A percentile compares a stretch with the other conserved stretches of the same genome.
Conservation (phyloP, 2,888 invertebrate genomes). For the Mystacides longicornis region DNA sequence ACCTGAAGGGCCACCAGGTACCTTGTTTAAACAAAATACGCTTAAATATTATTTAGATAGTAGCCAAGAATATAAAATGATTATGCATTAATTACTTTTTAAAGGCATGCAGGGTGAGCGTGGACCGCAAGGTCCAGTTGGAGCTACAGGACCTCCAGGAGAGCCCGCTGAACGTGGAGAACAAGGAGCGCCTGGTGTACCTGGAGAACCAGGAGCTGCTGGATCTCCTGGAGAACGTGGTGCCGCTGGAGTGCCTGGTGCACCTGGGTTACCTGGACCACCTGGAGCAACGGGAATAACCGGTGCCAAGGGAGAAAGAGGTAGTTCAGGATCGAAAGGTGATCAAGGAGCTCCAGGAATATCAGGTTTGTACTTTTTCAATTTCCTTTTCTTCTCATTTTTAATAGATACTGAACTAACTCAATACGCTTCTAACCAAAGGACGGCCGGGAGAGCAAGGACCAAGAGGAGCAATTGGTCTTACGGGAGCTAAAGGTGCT, state of each 20-base stretch:
- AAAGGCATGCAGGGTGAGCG: constrained; percentile 64
- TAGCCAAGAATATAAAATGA: too few relatives aligned
- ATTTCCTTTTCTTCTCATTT: background rate
- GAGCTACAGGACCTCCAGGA: constrained; percentile 69
- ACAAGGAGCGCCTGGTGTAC: constrained; percentile 61
- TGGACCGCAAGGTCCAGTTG: constrained; percentile 68
- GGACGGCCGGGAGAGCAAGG: constrained; percentile 60
- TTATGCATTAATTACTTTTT: too few relatives aligned
- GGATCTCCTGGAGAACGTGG: constrained; percentile 72
- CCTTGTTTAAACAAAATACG: constrained; percentile 8
- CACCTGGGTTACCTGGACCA: constrained; percentile 61
- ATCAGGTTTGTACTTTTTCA: constrained; percentile 37
- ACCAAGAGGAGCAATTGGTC: constrained; percentile 51
- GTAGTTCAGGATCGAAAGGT: constrained; percentile 62
- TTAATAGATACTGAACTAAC: too few relatives aligned
- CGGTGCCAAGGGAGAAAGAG: constrained; percentile 68
- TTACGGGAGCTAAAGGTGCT: constrained; percentile 64
- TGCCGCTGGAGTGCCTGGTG: constrained; percentile 60
- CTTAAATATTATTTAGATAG: too few relatives aligned
- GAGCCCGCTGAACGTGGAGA: constrained; percentile 77
- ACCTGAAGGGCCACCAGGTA: constrained; percentile 69
- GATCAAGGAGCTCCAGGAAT: constrained; percentile 62
- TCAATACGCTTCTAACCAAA: constrained; percentile 26
- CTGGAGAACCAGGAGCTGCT: constrained; percentile 64
- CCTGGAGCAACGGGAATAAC: constrained; percentile 62